phyloP scores from a whole-genome alignment of 2,113 vertebrate species.

The Polypterus bichir region DNA sequence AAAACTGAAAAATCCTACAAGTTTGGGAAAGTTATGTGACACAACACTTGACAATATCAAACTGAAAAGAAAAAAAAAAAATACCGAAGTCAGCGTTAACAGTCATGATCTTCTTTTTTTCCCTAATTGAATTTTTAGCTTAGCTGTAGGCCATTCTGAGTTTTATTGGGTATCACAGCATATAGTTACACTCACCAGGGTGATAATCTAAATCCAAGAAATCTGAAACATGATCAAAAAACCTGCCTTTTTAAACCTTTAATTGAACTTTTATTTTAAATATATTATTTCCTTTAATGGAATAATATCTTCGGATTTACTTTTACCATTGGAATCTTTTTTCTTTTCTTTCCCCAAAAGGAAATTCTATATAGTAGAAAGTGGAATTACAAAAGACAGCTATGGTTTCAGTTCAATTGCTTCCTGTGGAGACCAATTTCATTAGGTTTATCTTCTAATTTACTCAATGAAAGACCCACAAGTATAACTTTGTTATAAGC shows the following conservation, averaged over 20 bases:
- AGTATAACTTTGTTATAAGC: too few species aligned
- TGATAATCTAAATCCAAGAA: constrained; percentile 36
- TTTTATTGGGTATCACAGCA: constrained; percentile 48
- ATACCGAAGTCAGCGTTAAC: not conserved
- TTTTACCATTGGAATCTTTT: constrained; percentile 31
- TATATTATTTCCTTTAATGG: constrained; percentile 37
- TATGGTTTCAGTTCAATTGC: not conserved
- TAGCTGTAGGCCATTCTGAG: constrained; percentile 37
- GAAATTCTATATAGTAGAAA: too few species aligned
- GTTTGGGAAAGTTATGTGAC: too few species aligned
- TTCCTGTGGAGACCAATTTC: not conserved
- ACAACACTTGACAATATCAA: too few species aligned
- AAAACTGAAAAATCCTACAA: too few species aligned
- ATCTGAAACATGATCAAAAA: constrained; percentile 46
- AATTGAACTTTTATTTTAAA: constrained; percentile 48
- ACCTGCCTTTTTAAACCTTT: constrained; percentile 47
- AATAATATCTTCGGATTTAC: constrained; percentile 18
- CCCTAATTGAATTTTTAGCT: constrained; percentile 58
- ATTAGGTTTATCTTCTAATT: constrained; percentile 13
- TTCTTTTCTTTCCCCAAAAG: constrained; percentile 23
- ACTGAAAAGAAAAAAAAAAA: too few species aligned
- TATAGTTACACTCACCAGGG: constrained; percentile 36
- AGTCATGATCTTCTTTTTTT: constrained; percentile 32
- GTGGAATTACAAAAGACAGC: too few species aligned
- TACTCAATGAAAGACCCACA: not conserved